A percentile compares a stretch with the other conserved stretches of the same genome.
Evolutionary conservation across 2,113 vertebrate genomes (phyloP).

Genomic region (Odontesthes bonariensis): DNA sequence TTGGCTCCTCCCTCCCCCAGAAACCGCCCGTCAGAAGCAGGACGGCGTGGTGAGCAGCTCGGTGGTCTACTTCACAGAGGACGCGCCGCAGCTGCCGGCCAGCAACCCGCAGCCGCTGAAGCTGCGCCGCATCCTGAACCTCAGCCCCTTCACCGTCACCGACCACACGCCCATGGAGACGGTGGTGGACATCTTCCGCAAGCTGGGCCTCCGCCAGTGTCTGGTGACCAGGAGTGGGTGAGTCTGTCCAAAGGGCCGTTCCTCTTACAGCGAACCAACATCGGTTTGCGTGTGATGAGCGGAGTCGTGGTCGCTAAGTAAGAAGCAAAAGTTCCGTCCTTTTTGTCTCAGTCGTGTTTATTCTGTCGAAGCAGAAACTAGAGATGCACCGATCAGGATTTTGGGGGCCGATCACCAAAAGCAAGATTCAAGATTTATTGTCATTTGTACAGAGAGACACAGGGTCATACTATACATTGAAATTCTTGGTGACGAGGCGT

Average conservation of each 20-base stretch:
- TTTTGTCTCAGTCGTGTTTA: no score
- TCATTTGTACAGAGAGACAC: no score
- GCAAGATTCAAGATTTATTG: no score
- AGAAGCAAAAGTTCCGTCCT: no score
- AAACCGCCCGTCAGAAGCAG: constrained; percentile 95
- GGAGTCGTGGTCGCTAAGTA: no score
- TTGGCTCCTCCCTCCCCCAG: constrained; percentile 66
- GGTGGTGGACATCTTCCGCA: constrained; percentile 97
- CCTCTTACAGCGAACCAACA: no score
- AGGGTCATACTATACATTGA: no score
- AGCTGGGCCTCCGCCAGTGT: constrained; percentile 96
- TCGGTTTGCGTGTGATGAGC: no score
- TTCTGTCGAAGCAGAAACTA: no score
- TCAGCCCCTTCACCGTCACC: constrained; percentile 99
- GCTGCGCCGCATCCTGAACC: constrained; percentile 93
- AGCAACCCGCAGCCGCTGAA: constrained; percentile 93
- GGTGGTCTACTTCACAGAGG: constrained; percentile 95
- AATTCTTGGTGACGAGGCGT: no score
- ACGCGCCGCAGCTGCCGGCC: constrained; percentile 90
- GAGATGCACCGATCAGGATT: no score
- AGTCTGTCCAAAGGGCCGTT: constrained; percentile 33
- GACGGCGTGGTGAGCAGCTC: constrained; percentile 99
- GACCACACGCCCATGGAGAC: constrained; percentile 99
- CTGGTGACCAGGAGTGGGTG: constrained; percentile 97
- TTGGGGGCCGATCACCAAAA: no score